Evolutionary conservation across 1,140 invertebrate species (phyloP), one percentile per base, ranked within the genome.

Genomic region (Diachasmimorpha longicaudata): DNA sequence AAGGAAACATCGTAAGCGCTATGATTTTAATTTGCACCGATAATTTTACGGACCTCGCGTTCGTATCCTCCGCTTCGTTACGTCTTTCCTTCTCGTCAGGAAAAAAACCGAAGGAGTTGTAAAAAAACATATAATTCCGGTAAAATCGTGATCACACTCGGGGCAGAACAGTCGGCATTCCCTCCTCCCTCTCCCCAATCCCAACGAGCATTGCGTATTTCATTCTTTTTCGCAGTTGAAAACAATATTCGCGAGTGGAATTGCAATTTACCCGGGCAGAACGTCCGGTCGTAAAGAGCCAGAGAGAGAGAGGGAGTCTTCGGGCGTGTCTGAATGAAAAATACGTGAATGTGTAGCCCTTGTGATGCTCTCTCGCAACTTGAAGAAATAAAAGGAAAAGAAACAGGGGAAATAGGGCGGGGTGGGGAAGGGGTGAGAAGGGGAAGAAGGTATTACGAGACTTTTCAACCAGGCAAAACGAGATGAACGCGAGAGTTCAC

Each of bases 401-500:
- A 55, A 55, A 55, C n/a, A 4, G 19, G n/a, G 48, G 21, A 63
- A 63, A 19, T 1, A 63, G 48, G 48, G n/a, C n/a, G n/a, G n/a
- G n/a, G n/a, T n/a, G n/a, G 48, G n/a, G 1, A 68, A 75, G 44
- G 46, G 63, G 13, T 1, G 39, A 42, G 11, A 39, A 31, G 25
- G 23, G 13, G 31, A 66, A 31, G 25, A 31, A 66, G 23, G 25
- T 68, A 68, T 68, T 68, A 39, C 25, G 36, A 68, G n/a, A 68
- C 13, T 68, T 39, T 68, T 68, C 31, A 68, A 68, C 13, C 31
- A 16, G 66, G 31, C 25, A 68, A 71, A 76, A 71, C 67, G 74
- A 75, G 74, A 75, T 76, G 74, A 76, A 76, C 74, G 69, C 4
- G 25, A 39, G 31, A 76, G 63, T 75, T 75, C 68, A 75, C 69